Percentiles rank a stretch among this genome's conserved stretches.
Evolutionary conservation across 2,888 invertebrate genomes (phyloP).

Genomic region (Acanthosepion pharaonis): DNA sequence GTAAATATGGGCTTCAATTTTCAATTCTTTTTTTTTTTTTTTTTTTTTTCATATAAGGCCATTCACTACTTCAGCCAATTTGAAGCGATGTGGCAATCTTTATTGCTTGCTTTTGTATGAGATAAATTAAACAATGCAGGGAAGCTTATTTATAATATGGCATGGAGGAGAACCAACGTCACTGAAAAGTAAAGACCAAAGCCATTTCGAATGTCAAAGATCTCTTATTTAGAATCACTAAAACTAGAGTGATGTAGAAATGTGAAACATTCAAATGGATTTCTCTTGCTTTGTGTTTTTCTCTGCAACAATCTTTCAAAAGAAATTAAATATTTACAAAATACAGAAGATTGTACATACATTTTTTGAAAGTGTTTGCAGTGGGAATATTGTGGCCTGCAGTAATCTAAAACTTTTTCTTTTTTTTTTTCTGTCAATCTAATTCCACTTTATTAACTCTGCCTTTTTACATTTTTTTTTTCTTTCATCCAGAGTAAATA

Average conservation of each 20-base stretch:
- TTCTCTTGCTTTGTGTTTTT: background rate
- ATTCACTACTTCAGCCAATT: background rate
- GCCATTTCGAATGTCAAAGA: background rate
- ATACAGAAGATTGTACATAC: background rate
- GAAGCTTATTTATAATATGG: slow-evolving; percentile 1
- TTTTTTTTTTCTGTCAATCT: background rate
- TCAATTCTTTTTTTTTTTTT: background rate
- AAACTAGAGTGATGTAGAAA: background rate
- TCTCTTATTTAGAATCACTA: background rate
- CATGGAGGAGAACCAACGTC: background rate
- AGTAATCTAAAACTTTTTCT: background rate
- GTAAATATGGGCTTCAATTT: background rate
- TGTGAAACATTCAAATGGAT: background rate
- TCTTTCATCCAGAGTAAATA: slow-evolving; percentile 12
- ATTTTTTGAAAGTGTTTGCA: background rate
- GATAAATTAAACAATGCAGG: background rate
- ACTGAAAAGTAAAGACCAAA: background rate
- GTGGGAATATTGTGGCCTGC: slow-evolving; percentile 25
- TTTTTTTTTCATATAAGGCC: background rate
- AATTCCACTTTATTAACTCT: background rate
- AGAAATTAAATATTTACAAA: background rate
- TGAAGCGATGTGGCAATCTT: background rate
- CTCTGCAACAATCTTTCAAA: slow-evolving; percentile 5
- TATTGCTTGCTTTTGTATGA: slow-evolving; percentile 33
- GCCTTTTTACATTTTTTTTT: background rate